phyloP scores from a whole-genome alignment of 2,797 vertebrate species.

The Lateolabrax maculatus region DNA sequence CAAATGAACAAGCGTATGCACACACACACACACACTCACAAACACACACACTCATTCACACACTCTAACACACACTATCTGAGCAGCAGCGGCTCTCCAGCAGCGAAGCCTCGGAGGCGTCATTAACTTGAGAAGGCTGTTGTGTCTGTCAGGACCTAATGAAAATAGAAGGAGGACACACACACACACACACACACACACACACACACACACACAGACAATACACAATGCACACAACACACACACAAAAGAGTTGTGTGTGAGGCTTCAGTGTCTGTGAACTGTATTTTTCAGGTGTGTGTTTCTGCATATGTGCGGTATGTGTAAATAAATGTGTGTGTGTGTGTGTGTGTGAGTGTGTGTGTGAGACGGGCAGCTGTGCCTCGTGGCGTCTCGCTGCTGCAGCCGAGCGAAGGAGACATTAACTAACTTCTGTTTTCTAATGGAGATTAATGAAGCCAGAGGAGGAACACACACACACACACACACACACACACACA shows the following conservation, averaged over 20 bases:
- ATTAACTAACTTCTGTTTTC: slow-evolving; percentile 89
- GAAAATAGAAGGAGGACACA: slow-evolving; percentile 73
- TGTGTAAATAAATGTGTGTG: slow-evolving; percentile 6
- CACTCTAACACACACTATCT: slow-evolving; percentile 29
- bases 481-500: slow-evolving; percentile 35
- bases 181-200: slow-evolving; percentile 53
- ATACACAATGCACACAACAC: background rate
- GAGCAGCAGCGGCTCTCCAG: slow-evolving; percentile 26
- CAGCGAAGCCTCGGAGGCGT: slow-evolving; percentile 72
- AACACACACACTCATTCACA: slow-evolving; percentile 32
- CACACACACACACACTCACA: slow-evolving; percentile 17
- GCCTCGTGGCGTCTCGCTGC: slow-evolving; percentile 73
- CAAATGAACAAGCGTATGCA: slow-evolving; percentile 40
- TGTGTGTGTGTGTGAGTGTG: slow-evolving; percentile 44
- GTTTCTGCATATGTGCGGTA: background rate
- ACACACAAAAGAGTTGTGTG: slow-evolving; percentile 4
- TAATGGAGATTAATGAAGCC: slow-evolving; percentile 89
- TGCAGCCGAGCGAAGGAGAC: slow-evolving; percentile 81
- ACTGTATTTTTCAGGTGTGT: slow-evolving; percentile 39
- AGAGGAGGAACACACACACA: slow-evolving; percentile 49
- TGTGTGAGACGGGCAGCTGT: slow-evolving; percentile 61
- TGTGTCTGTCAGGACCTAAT: slow-evolving; percentile 79
- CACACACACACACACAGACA: slow-evolving; percentile 7
- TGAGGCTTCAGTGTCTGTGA: slow-evolving; percentile 31
- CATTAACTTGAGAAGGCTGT: slow-evolving; percentile 78